These are phyloP conservation scores for Trachymyrmex septentrionalis DNA, from an alignment of 1,140 invertebrate species.

Conservation along the genomic window DNA sequence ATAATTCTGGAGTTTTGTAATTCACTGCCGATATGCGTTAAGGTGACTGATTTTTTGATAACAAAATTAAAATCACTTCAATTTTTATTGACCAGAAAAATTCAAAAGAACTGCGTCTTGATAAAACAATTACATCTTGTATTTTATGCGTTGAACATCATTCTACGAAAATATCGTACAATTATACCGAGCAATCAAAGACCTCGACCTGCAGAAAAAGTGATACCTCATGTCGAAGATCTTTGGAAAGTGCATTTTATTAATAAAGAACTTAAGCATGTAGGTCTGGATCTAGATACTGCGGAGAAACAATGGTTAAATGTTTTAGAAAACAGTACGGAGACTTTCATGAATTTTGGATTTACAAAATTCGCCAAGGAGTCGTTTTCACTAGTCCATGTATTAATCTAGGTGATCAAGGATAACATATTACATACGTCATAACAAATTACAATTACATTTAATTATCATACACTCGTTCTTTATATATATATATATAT, in stretches of 20 bases:
- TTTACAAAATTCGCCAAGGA: slow-evolving; percentile 34
- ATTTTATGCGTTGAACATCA: slow-evolving; percentile 60
- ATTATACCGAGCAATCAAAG: background rate
- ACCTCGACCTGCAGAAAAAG: background rate
- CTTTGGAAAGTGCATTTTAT: slow-evolving; percentile 61
- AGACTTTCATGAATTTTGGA: background rate
- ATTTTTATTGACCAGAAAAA: background rate
- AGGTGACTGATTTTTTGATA: slow-evolving; percentile 59
- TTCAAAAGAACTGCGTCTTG: background rate
- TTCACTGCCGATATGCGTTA: slow-evolving; percentile 48
- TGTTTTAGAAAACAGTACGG: slow-evolving; percentile 38
- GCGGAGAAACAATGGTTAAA: slow-evolving; percentile 51
- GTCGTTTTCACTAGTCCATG: background rate
- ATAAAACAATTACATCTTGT: slow-evolving; percentile 52
- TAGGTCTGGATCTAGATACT: background rate
- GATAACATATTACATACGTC: background rate
- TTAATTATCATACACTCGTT: no score
- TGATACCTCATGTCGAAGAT: slow-evolving; percentile 37
- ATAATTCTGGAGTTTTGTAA: slow-evolving; percentile 67
- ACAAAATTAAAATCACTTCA: slow-evolving; percentile 33
- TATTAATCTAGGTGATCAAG: slow-evolving; percentile 12
- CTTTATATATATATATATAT: no score
- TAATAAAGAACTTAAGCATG: background rate
- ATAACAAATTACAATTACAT: background rate
- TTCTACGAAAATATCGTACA: slow-evolving; percentile 55